Conservation (phyloP, 53 echinoderm and acorn worm genomes). For the Zoroaster sp. region DNA sequence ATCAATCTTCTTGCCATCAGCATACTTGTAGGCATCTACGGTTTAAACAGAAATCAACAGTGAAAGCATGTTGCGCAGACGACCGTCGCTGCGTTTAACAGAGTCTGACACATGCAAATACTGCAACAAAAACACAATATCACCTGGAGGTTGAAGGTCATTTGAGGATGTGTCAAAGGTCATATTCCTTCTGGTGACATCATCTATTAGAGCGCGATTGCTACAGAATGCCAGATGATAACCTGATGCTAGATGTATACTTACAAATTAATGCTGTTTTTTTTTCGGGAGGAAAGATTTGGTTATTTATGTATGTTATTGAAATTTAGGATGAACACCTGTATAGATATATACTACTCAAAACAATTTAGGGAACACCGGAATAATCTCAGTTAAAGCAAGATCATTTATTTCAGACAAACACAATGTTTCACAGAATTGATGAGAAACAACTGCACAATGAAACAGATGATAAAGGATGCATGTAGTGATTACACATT, state of each 20-base stretch:
- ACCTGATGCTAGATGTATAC: neutral
- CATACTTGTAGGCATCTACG: conserved; percentile 94
- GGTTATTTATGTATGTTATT: no score
- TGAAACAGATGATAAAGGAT: no score
- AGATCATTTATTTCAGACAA: no score
- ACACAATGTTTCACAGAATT: no score
- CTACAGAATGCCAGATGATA: neutral
- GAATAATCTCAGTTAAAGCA: no score
- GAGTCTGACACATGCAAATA: conserved; percentile 26
- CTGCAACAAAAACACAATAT: conserved; percentile 37
- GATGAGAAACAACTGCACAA: no score
- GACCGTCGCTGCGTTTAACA: neutral
- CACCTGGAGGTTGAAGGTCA: conserved; percentile 46
- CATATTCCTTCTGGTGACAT: neutral
- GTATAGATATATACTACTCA: no score
- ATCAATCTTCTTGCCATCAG: conserved; percentile 99
- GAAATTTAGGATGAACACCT: no score
- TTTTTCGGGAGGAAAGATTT: neutral
- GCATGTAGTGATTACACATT: no score
- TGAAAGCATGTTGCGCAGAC: neutral
- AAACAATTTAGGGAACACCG: no score
- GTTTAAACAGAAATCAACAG: neutral
- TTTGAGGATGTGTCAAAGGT: conserved; percentile 9
- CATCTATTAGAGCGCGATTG: neutral
- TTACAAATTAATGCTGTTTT: conserved; percentile 9